Evolutionary conservation across 2,888 invertebrate genomes (phyloP), one percentile per base, ranked within the genome.

Genomic region (Drosophila heteroneura): DNA sequence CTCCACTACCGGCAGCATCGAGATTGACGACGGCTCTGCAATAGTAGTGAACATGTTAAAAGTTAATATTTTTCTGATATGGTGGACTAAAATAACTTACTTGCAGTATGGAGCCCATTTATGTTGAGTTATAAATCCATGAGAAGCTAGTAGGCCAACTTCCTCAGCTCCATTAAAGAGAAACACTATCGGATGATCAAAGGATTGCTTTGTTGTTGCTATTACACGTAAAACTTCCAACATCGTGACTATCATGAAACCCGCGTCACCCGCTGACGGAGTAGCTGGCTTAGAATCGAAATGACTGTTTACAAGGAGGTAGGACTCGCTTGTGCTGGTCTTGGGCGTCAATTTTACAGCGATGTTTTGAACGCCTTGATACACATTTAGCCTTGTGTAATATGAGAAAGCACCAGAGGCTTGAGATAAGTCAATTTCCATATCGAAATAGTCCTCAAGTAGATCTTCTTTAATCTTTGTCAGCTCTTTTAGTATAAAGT

Each of bases 1-100:
- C 98, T 37, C 98, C 98, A 91, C 97, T 96, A 0, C 99, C 99
- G 39, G 97, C 97, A 0, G 98, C 96, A 93, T 99, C 99, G 69
- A 99, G 93, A 93, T 99, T 99, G 56, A 99, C 95, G 64, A 99
- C 96, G 0, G 96, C 96, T 60, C 95, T 80, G 10, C 5, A 28
- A 51, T 35, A 1, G 10, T 14, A 19, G 0, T 39, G 19, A 22
- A 12, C 1, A 4, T 30, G 10, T 33, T 19, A 19, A 4, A 26
- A 41, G 16, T n/a, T 52, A 6, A n/a, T 22, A 14, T 3, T n/a
- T 9, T 33, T 26, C 1, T 19, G 14, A 16, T 3, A n/a, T 14
- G 6, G 0, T 5, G 0, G 0, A n/a, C 9, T 49, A 4, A 0
- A 14, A 5, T 6, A 5, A 54, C 79, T 66, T 9, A 86, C 87